These are phyloP conservation scores for Rhagophthalmus giganteus DNA, from an alignment of 2,888 invertebrate species.

Conservation along the genomic window DNA sequence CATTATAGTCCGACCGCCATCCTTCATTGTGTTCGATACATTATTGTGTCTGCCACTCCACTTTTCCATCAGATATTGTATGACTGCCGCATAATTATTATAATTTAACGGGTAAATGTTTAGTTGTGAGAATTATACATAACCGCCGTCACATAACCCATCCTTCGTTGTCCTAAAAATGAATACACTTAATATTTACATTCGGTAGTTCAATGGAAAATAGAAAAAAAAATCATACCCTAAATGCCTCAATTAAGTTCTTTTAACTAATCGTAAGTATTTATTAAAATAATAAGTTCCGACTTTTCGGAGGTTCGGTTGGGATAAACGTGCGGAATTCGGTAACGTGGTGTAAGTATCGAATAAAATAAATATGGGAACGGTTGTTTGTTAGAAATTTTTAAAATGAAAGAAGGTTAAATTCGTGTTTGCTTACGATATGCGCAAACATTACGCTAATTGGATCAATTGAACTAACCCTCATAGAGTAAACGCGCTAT, in stretches of 20 bases:
- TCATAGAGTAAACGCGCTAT: conserved; percentile 26
- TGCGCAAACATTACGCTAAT: conserved; percentile 30
- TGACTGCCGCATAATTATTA: conserved; percentile 25
- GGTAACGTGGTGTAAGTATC: too few species aligned
- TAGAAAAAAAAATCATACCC: conserved; percentile 1
- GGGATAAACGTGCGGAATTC: too few species aligned
- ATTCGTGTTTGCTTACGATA: conserved; percentile 20
- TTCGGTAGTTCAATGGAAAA: conserved; percentile 8
- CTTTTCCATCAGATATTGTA: conserved; percentile 25
- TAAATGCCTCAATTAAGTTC: conserved; percentile 4
- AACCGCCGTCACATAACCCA: conserved; percentile 11
- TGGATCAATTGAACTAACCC: conserved; percentile 34
- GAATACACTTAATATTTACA: conserved; percentile 20
- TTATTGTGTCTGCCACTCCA: conserved; percentile 26
- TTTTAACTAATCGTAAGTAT: conserved; percentile 16
- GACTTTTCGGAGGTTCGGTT: too few species aligned
- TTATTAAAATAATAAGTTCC: conserved; percentile 6
- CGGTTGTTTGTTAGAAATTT: neutral
- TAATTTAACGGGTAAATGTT: conserved; percentile 21
- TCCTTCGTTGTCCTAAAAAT: conserved; percentile 10
- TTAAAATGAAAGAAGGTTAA: conserved; percentile 2
- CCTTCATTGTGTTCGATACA: conserved; percentile 27
- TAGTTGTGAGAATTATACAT: conserved; percentile 17
- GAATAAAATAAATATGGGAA: too few species aligned
- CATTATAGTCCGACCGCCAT: conserved; percentile 39